Percentiles rank a stretch among this genome's conserved stretches.
Evolutionary conservation across 1,140 invertebrate species (phyloP).

Genomic region (Sesamia nonagrioides): DNA sequence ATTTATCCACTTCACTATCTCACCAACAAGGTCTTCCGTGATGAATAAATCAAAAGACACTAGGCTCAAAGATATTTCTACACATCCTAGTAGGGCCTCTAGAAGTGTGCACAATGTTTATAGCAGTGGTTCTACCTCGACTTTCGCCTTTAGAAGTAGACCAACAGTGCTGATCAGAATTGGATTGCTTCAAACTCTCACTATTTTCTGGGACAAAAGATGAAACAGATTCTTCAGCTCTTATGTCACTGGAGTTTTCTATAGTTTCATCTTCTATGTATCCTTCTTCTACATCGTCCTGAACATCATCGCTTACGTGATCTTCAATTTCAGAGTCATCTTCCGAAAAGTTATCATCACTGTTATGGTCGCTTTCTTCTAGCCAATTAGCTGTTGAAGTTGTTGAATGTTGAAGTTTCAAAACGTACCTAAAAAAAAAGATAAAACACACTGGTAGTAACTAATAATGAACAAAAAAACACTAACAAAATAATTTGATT

Average conservation of each 20-base stretch:
- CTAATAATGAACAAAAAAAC: constrained; percentile 6
- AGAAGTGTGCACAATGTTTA: not conserved
- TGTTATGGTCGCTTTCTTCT: constrained; percentile 10
- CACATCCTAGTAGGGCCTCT: not conserved
- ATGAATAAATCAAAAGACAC: not conserved
- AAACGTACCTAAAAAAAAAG: constrained; percentile 2
- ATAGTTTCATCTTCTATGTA: constrained; percentile 16
- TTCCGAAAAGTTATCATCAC: not conserved
- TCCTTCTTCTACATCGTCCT: constrained; percentile 5
- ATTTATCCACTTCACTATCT: not conserved
- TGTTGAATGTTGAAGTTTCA: not conserved
- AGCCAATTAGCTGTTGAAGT: not conserved
- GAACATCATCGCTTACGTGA: not conserved
- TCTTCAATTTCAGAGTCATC: constrained; percentile 8
- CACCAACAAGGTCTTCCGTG: not conserved
- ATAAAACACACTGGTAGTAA: not conserved
- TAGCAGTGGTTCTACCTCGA: not conserved
- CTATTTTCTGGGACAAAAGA: constrained; percentile 5
- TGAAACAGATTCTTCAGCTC: not conserved
- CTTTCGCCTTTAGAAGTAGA: constrained; percentile 6
- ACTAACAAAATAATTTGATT: constrained; percentile 10
- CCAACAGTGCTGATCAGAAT: constrained; percentile 1
- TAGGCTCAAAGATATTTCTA: not conserved
- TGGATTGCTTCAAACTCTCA: not conserved
- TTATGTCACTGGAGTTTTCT: constrained; percentile 3